phyloP scores from a whole-genome alignment of 2,113 vertebrate species.

The Otus sunia region DNA sequence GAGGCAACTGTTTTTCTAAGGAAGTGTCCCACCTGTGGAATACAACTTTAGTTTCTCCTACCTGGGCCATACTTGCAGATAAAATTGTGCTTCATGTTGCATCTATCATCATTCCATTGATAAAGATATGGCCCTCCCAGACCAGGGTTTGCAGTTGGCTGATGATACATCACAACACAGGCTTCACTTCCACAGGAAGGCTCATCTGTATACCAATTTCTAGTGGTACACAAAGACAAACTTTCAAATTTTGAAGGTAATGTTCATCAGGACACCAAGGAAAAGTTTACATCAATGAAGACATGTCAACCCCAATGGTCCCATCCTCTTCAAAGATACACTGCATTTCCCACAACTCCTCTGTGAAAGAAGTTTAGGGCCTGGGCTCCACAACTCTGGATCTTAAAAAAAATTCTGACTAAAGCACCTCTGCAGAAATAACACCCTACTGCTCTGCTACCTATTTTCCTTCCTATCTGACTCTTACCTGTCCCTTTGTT shows the following conservation, averaged over 20 bases:
- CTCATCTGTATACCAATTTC: constrained; percentile 97
- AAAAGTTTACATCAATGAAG: neutral
- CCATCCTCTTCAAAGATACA: neutral
- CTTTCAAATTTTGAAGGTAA: neutral
- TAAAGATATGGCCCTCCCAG: constrained; percentile 92
- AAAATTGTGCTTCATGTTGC: constrained; percentile 99
- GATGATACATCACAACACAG: constrained; percentile 98
- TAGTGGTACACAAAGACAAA: constrained; percentile 33
- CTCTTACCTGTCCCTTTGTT: neutral
- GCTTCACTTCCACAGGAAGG: constrained; percentile 97
- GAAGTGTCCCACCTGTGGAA: neutral
- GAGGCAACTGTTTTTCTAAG: neutral
- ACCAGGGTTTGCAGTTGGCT: constrained; percentile 88
- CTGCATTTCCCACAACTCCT: neutral
- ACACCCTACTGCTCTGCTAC: neutral
- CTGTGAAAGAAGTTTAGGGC: neutral
- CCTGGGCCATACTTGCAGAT: constrained; percentile 96
- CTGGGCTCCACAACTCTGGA: neutral
- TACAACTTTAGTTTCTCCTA: constrained; percentile 16
- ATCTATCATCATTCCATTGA: constrained; percentile 97
- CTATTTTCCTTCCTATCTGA: neutral
- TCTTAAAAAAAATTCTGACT: neutral
- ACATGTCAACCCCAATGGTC: neutral
- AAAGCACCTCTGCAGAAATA: neutral
- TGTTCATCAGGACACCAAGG: neutral